Percentiles rank a stretch among this genome's conserved stretches.
These are phyloP conservation scores for Eristalinus sepulchralis DNA, from an alignment of 2,888 invertebrate species.

Conservation along the genomic window DNA sequence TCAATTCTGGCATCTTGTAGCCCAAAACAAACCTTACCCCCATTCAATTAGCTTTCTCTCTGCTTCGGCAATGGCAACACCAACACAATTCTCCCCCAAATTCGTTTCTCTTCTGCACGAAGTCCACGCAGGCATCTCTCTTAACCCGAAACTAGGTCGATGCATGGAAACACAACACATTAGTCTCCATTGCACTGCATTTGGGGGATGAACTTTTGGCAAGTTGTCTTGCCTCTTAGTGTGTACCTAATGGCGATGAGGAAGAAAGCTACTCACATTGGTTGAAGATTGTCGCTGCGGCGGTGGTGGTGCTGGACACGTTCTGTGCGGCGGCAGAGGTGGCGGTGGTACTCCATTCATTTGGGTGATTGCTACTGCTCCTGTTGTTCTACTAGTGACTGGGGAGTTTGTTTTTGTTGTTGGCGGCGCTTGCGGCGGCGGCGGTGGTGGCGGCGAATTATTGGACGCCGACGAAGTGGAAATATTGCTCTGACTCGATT, in stretches of 20 bases:
- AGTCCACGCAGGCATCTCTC: neutral
- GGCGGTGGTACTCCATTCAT: constrained; percentile 78
- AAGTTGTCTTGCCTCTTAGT: constrained; percentile 1
- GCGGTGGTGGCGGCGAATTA: constrained; percentile 74
- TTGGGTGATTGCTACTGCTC: constrained; percentile 36
- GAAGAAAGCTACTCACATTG: constrained; percentile 76
- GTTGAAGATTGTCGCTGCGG: constrained; percentile 77
- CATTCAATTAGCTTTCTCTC: neutral
- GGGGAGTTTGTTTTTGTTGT: constrained; percentile 70
- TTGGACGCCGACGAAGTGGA: constrained; percentile 73
- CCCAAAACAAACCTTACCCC: neutral
- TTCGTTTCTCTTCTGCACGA: neutral
- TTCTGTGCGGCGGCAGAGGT: constrained; percentile 80
- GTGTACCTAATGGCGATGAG: neutral
- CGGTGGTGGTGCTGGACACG: constrained; percentile 80
- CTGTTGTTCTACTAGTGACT: constrained; percentile 54
- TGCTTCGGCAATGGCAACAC: constrained; percentile 16
- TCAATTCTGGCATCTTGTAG: neutral
- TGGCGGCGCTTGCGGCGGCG: constrained; percentile 72
- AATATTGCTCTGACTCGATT: constrained; percentile 74
- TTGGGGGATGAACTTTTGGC: constrained; percentile 39
- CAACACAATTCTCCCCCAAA: neutral
- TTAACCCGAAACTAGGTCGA: constrained; percentile 40
- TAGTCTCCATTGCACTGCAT: neutral
- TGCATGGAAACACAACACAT: constrained; percentile 25